These are phyloP conservation scores for Griposia aprilina DNA, from an alignment of 2,888 invertebrate species.

Conservation along the genomic window DNA sequence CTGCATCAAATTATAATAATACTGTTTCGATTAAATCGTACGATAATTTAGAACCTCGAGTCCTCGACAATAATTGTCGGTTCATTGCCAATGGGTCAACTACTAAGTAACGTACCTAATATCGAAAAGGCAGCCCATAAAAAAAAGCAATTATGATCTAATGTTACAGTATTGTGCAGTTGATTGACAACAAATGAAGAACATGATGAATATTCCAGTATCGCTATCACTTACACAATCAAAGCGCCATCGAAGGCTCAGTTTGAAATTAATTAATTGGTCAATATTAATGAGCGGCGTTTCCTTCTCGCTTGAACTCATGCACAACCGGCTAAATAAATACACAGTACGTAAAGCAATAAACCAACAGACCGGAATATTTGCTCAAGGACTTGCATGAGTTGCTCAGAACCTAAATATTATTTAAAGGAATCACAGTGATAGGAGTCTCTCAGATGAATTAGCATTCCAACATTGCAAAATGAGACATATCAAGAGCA, in stretches of 20 bases:
- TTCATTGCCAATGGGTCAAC: slow-evolving; percentile 43
- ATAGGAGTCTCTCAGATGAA: slow-evolving; percentile 12
- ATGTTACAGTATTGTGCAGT: slow-evolving; percentile 38
- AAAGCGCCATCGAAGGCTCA: slow-evolving; percentile 65
- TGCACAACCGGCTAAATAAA: slow-evolving; percentile 75
- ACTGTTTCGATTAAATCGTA: slow-evolving; percentile 10
- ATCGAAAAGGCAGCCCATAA: slow-evolving; percentile 31
- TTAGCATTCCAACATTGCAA: slow-evolving; percentile 28
- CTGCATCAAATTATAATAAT: neutral
- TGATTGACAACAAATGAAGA: slow-evolving; percentile 54
- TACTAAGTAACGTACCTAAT: slow-evolving; percentile 23
- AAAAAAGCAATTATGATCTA: slow-evolving; percentile 47
- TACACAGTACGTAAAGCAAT: slow-evolving; percentile 69
- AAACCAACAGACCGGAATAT: slow-evolving; percentile 73
- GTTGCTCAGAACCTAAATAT: slow-evolving; percentile 43
- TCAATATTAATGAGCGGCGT: slow-evolving; percentile 70
- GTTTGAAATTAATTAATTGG: slow-evolving; percentile 72
- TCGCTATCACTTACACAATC: slow-evolving; percentile 57
- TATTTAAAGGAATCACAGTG: slow-evolving; percentile 39
- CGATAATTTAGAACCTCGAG: slow-evolving; percentile 26
- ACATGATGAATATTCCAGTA: slow-evolving; percentile 29
- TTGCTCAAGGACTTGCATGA: slow-evolving; percentile 68
- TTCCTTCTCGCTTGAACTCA: slow-evolving; percentile 77
- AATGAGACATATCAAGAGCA: neutral
- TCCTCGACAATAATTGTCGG: slow-evolving; percentile 21